These are phyloP conservation scores for Sphenopsis melanotis DNA, from an alignment of 2,797 vertebrate genomes.

Conservation along the genomic window DNA sequence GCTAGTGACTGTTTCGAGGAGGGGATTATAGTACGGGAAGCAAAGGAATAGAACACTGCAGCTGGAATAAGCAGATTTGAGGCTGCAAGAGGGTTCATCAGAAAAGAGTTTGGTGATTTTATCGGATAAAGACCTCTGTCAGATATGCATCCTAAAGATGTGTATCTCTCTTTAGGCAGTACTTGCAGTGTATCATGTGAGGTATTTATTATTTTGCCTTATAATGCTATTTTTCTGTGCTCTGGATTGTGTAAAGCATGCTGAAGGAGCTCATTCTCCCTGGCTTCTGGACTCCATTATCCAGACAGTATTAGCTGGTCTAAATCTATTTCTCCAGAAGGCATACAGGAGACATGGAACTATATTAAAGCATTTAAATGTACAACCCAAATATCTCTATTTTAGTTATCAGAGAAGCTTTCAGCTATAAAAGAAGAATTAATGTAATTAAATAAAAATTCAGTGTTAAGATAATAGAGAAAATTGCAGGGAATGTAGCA, in stretches of 20 bases:
- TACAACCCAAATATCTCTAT: background rate
- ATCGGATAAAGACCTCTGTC: background rate
- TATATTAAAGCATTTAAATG: background rate
- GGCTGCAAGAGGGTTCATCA: background rate
- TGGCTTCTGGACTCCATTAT: background rate
- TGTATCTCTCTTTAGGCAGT: background rate
- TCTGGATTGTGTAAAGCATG: background rate
- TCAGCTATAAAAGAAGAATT: background rate
- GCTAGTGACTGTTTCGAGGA: background rate
- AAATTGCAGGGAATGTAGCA: background rate
- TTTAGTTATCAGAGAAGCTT: background rate
- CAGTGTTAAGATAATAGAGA: background rate
- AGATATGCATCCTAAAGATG: background rate
- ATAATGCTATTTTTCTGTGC: background rate
- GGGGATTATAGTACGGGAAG: background rate
- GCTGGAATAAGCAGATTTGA: background rate
- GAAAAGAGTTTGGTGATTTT: background rate
- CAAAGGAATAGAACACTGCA: background rate
- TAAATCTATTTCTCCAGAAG: background rate
- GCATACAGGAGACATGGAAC: background rate
- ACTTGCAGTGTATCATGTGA: background rate
- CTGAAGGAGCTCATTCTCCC: background rate
- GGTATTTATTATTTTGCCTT: background rate
- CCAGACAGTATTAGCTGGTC: background rate
- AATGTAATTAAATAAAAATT: background rate